Evolutionary conservation across 2,888 invertebrate species (phyloP).

Genomic region (Callyntrura guangdongensis): DNA sequence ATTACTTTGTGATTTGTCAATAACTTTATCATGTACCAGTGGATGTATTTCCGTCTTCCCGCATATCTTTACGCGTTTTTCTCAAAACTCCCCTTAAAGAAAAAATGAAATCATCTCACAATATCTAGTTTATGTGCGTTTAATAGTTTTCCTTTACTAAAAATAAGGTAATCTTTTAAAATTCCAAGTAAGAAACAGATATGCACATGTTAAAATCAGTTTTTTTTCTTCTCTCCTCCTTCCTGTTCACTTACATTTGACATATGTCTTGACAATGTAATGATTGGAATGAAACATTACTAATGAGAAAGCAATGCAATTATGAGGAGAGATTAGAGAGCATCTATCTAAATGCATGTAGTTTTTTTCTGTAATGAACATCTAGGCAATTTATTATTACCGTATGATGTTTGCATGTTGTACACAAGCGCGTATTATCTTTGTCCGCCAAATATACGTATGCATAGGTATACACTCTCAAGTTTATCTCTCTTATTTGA

Average conservation of each 20-base stretch:
- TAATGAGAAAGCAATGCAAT: conserved; percentile 71
- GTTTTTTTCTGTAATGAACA: conserved; percentile 43
- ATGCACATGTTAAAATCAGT: conserved; percentile 2
- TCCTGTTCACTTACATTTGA: conserved; percentile 47
- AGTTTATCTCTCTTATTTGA: conserved; percentile 24
- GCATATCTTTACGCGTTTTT: too few species aligned
- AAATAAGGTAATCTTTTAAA: conserved; percentile 16
- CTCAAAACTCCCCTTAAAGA: too few species aligned
- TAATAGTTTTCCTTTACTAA: too few species aligned
- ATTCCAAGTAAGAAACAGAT: background rate
- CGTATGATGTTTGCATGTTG: conserved; percentile 20
- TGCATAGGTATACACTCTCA: too few species aligned
- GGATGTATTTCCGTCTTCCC: too few species aligned
- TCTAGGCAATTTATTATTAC: conserved; percentile 42
- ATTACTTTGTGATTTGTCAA: too few species aligned
- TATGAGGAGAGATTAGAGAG: conserved; percentile 40
- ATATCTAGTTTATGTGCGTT: too few species aligned
- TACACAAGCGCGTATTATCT: conserved; percentile 7
- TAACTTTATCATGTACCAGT: too few species aligned
- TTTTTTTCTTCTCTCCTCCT: conserved; percentile 44
- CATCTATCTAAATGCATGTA: conserved; percentile 42
- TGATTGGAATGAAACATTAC: conserved; percentile 64
- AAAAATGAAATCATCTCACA: too few species aligned
- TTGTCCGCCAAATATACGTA: conserved; percentile 17
- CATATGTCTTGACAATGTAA: conserved; percentile 52